phyloP scores from a whole-genome alignment of 2,797 vertebrate genomes.

The Galago senegalensis region DNA sequence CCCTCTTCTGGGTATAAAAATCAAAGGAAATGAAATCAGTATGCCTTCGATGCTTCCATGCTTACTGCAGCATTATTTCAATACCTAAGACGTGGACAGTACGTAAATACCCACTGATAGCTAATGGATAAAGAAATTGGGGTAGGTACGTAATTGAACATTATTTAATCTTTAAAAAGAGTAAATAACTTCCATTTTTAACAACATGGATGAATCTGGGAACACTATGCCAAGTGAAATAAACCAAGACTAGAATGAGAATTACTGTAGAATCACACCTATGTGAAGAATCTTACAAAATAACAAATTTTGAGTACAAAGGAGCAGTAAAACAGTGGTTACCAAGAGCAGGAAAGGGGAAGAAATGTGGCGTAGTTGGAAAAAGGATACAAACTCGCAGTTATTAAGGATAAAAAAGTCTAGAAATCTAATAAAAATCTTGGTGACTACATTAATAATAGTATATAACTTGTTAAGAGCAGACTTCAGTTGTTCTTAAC shows the following conservation, averaged over 20 bases:
- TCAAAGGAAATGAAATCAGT: not conserved
- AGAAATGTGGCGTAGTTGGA: no score
- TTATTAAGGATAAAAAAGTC: not conserved
- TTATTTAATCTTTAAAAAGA: not conserved
- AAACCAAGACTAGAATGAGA: not conserved
- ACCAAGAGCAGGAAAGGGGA: not conserved
- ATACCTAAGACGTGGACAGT: not conserved
- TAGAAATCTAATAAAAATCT: not conserved
- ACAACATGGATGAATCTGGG: not conserved
- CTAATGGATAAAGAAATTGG: not conserved
- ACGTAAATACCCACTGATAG: not conserved
- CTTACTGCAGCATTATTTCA: not conserved
- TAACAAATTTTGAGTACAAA: not conserved
- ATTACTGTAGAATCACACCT: not conserved
- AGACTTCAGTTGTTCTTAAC: not conserved
- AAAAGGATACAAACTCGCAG: not conserved
- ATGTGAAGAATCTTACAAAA: not conserved
- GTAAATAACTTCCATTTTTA: not conserved
- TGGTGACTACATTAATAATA: not conserved
- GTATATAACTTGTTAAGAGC: not conserved
- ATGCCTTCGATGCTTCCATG: not conserved
- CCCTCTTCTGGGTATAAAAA: not conserved
- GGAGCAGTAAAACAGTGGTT: not conserved
- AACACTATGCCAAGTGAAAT: not conserved
- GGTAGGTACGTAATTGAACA: not conserved